These are phyloP conservation scores for Axea sp. DNA, from an alignment of 2,888 invertebrate species.

Conservation along the genomic window DNA sequence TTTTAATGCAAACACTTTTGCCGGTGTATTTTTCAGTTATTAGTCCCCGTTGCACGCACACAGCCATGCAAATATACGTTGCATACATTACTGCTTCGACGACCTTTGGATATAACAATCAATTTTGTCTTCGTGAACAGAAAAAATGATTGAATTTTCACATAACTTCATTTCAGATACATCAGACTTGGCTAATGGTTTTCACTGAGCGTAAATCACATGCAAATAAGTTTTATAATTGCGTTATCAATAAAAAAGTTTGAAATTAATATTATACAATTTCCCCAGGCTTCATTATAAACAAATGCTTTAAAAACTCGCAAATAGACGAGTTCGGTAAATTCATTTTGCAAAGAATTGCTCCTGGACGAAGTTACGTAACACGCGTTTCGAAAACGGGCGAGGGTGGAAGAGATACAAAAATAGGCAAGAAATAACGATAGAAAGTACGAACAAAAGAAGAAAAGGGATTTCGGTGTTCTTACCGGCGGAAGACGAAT, in stretches of 20 bases:
- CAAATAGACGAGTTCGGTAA: constrained; percentile 32
- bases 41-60: no score
- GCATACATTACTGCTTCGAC: no score
- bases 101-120: no score
- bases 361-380: constrained; percentile 51
- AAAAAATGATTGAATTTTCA: neutral
- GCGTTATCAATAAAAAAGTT: constrained; percentile 11
- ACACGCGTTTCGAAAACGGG: constrained; percentile 55
- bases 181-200: constrained; percentile 8
- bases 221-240: constrained; percentile 6
- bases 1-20: no score
- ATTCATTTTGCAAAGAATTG: constrained; percentile 32
- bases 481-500: constrained; percentile 71
- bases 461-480: constrained; percentile 40
- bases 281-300: constrained; percentile 25
- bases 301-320: constrained; percentile 27
- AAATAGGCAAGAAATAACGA: constrained; percentile 44
- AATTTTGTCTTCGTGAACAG: no score
- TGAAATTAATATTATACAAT: constrained; percentile 5
- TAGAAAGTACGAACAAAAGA: constrained; percentile 32
- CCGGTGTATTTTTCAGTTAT: no score
- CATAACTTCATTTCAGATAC: constrained; percentile 9
- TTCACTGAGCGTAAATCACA: neutral
- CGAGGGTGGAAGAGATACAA: constrained; percentile 48
- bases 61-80: no score